These are phyloP conservation scores for Recurvirostra avosetta DNA, from an alignment of 2,113 vertebrate genomes.

Conservation along the genomic window DNA sequence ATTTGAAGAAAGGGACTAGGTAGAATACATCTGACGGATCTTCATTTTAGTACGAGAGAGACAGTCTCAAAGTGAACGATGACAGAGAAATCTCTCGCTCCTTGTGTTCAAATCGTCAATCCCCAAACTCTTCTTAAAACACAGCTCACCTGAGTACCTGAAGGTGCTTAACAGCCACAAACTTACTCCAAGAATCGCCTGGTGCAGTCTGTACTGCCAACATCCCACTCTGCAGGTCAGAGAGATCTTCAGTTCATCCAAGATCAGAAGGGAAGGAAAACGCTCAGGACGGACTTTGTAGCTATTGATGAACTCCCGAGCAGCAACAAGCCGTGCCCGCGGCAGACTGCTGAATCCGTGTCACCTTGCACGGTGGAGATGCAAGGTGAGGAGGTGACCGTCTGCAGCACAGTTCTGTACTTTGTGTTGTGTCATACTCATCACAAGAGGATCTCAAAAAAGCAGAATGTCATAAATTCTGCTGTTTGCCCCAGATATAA, in stretches of 20 bases:
- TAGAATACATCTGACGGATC: not conserved
- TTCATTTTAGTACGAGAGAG: too few species aligned
- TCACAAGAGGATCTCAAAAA: not conserved
- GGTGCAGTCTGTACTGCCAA: not conserved
- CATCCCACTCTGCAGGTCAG: not conserved
- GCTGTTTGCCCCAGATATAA: not conserved
- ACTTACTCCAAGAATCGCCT: not conserved
- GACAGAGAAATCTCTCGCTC: not conserved
- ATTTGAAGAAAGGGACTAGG: not conserved
- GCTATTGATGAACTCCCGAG: too few species aligned
- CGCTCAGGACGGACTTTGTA: not conserved
- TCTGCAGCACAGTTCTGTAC: not conserved
- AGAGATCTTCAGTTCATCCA: not conserved
- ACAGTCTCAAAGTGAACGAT: not conserved
- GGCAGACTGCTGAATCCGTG: fast-evolving
- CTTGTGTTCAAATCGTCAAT: not conserved
- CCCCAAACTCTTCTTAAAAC: not conserved
- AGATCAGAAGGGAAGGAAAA: not conserved
- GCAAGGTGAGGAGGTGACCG: not conserved
- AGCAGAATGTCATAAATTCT: not conserved
- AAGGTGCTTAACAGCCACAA: not conserved
- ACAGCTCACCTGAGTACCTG: not conserved
- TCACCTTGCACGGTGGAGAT: not conserved
- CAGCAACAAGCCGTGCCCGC: fast-evolving
- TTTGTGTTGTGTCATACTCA: not conserved